These are phyloP conservation scores for Acestrorhynchus altus DNA, from an alignment of 2,797 vertebrate species.

Conservation along the genomic window DNA sequence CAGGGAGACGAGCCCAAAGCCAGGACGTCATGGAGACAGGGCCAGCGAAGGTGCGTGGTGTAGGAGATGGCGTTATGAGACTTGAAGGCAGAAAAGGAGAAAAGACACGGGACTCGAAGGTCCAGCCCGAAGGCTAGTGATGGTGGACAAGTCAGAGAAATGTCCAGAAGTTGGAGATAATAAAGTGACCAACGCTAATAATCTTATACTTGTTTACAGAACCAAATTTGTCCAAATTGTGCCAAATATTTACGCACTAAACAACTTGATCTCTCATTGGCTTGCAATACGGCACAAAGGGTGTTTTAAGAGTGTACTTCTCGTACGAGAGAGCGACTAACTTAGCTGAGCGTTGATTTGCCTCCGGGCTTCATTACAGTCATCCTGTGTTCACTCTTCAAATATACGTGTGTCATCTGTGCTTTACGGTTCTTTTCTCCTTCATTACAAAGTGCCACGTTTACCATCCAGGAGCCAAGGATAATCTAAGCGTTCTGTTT, in stretches of 20 bases:
- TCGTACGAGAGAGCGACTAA: slow-evolving; percentile 3
- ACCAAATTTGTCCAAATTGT: slow-evolving; percentile 51
- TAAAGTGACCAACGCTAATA: slow-evolving; percentile 32
- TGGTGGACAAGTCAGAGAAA: not conserved
- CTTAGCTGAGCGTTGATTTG: slow-evolving; percentile 18
- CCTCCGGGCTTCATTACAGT: slow-evolving; percentile 31
- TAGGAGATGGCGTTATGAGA: slow-evolving; percentile 5
- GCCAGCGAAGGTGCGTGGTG: slow-evolving; percentile 32
- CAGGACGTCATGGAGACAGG: not conserved
- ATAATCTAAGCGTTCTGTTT: slow-evolving; percentile 33
- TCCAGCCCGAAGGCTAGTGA: not conserved
- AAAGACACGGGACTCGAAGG: not conserved
- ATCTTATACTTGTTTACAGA: slow-evolving; percentile 42
- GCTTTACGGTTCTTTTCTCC: slow-evolving; percentile 33
- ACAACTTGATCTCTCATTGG: slow-evolving; percentile 14
- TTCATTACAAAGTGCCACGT: slow-evolving; percentile 51
- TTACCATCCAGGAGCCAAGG: slow-evolving; percentile 48
- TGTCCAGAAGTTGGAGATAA: slow-evolving; percentile 8
- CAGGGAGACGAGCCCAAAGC: slow-evolving; percentile 1
- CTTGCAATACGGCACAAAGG: not conserved
- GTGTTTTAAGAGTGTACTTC: slow-evolving; percentile 32
- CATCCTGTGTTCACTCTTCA: not conserved
- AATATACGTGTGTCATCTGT: slow-evolving; percentile 5
- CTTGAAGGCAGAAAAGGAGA: not conserved
- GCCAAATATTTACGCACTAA: slow-evolving; percentile 47